A percentile compares a stretch with the other conserved stretches of the same genome.
phyloP scores from a whole-genome alignment of 2,797 vertebrate species.

The Urocyon cinereoargenteus region DNA sequence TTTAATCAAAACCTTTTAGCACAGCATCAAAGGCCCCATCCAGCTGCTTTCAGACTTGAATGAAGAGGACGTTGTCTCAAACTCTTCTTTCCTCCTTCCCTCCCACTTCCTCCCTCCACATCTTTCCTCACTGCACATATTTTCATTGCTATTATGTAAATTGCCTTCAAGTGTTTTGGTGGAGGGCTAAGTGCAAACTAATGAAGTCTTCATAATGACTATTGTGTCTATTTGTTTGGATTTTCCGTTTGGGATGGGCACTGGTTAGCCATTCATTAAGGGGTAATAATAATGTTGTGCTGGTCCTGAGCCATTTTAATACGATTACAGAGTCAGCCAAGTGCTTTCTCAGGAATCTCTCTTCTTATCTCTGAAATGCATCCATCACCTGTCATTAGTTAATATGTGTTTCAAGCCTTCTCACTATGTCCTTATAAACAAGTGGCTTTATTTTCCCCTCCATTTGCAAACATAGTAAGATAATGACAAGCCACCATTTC shows the following conservation, averaged over 20 bases:
- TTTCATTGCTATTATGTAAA: slow-evolving; percentile 5
- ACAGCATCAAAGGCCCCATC: background rate
- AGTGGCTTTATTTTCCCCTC: background rate
- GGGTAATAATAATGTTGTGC: background rate
- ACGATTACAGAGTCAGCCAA: background rate
- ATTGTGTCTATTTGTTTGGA: slow-evolving; percentile 42
- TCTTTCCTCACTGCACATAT: background rate
- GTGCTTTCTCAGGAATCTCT: background rate
- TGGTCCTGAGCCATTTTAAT: slow-evolving; percentile 5
- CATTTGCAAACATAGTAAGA: slow-evolving; percentile 33
- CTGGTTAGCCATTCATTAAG: slow-evolving; percentile 46
- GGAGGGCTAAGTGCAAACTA: slow-evolving; percentile 18
- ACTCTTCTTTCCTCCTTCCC: background rate
- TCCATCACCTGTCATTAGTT: background rate
- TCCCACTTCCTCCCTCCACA: background rate
- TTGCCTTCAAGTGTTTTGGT: slow-evolving; percentile 59
- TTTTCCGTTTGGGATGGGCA: background rate
- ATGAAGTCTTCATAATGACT: slow-evolving; percentile 55
- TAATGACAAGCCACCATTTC: background rate
- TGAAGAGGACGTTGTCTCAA: background rate
- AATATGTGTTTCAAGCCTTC: background rate
- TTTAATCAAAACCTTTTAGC: background rate
- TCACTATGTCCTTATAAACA: background rate
- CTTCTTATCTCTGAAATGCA: slow-evolving; percentile 47
- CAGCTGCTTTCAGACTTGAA: background rate